Base-by-base conservation (phyloP, 2,113 vertebrate genomes). In the Rattus rattus region DNA sequence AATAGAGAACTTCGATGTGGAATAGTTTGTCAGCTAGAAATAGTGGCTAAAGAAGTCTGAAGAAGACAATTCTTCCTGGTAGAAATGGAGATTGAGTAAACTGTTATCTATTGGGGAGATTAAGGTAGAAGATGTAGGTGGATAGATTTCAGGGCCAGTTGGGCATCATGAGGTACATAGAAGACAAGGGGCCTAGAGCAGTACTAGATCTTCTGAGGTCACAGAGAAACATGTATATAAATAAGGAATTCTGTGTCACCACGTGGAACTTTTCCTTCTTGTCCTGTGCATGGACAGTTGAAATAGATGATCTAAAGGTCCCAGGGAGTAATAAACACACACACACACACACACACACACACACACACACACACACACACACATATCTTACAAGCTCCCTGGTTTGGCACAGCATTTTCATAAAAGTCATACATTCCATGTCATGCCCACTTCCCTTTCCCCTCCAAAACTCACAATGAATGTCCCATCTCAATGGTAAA, bases 1-100 rank as follows among this genome's bases (percentile, higher is more conserved):
- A 65, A 39, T 85, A 84, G 26, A 95, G 95, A 16, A 13, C 17
- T 7, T 39, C 36, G 47, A 16, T 3, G 12, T 9, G 49, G 30
- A 92, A 70, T 28, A 90, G 79, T 49, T 63, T 12, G 43, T 80
- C 88, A 92, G n/a, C 61, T 84, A 89, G 91, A 94, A 77, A 87
- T 54, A 86, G 2, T 19, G 26, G 28, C 85, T 92, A 59, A 95
- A 84, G 54, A 89, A 22, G 39, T 39, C 49, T 76, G 95, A 85
- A 91, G 73, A 67, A 70, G 77, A 43, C 4, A 88, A 88, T 92
- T 95, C 54, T 93, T 67, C 89, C 39, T 36, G 39, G 93, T 52
- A 95, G 39, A 7, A 69, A n/a, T 77, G 54, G 75, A 76, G n/a
- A 24, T 22, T 1, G 24, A 77, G 5, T 49, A 79, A 30, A 54